These are phyloP conservation scores for Nycteola revayana DNA, from an alignment of 2,888 invertebrate genomes.

Conservation along the genomic window DNA sequence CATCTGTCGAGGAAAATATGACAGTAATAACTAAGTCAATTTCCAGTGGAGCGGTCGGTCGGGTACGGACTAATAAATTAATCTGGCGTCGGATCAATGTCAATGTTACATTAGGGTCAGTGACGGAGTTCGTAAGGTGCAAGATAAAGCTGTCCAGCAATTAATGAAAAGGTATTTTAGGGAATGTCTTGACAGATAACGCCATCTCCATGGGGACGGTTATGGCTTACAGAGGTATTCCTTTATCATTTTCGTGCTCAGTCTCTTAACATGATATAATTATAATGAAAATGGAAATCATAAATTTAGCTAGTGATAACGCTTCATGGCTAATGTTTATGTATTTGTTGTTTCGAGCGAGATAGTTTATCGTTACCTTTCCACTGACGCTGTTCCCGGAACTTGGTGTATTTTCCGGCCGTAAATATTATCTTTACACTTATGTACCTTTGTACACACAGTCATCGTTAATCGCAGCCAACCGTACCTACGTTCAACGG, in stretches of 20 bases:
- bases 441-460: conserved; percentile 8
- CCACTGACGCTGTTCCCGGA: conserved; percentile 12
- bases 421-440: conserved; percentile 21
- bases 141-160: conserved; percentile 63
- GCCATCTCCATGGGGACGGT: conserved; percentile 37
- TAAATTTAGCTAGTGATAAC: no score
- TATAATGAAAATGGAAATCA: no score
- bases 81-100: conserved; percentile 69
- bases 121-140: conserved; percentile 45
- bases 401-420: conserved; percentile 9
- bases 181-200: conserved; percentile 58
- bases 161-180: conserved; percentile 73
- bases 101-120: conserved; percentile 59
- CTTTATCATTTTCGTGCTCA: no score
- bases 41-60: conserved; percentile 47
- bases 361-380: conserved; percentile 11
- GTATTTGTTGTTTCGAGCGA: conserved; percentile 10
- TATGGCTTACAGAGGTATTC: no score
- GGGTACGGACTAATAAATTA: conserved; percentile 63
- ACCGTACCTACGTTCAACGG: conserved; percentile 5
- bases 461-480: conserved; percentile 12
- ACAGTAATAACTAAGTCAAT: conserved; percentile 64
- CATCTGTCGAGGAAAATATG: conserved; percentile 58
- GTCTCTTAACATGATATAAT: no score
- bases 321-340: conserved; percentile 5